A percentile compares a stretch with the other conserved stretches of the same genome.
phyloP scores from a whole-genome alignment of 2,888 invertebrate genomes.

The Malthinus flaveolus region DNA sequence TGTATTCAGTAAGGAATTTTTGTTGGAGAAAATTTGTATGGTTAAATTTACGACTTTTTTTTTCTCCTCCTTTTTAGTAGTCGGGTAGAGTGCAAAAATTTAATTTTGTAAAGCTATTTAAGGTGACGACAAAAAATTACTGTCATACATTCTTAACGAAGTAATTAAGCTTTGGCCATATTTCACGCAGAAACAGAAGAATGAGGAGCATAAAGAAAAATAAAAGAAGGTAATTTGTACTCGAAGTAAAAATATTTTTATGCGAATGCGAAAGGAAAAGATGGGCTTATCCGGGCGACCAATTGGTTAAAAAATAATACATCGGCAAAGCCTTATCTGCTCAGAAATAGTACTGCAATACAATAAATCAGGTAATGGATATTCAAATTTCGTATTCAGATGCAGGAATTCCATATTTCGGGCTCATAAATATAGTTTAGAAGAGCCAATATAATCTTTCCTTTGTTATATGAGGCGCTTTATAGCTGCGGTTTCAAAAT shows the following conservation, averaged over 20 bases:
- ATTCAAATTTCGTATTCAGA: slow-evolving; percentile 32
- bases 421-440: slow-evolving; percentile 28
- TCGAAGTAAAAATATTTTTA: slow-evolving; percentile 9
- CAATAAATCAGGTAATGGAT: slow-evolving; percentile 32
- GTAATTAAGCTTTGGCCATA: slow-evolving; percentile 27
- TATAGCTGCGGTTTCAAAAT: slow-evolving; percentile 25
- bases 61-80: not conserved
- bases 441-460: slow-evolving; percentile 33
- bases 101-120: slow-evolving; percentile 28
- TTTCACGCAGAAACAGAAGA: slow-evolving; percentile 16
- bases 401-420: slow-evolving; percentile 32
- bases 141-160: slow-evolving; percentile 29
- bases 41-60: slow-evolving; percentile 1
- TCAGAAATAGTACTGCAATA: slow-evolving; percentile 19
- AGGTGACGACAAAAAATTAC: slow-evolving; percentile 29
- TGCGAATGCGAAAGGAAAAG: slow-evolving; percentile 10
- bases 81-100: slow-evolving; percentile 18
- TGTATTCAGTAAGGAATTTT: not conserved
- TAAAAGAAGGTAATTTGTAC: slow-evolving; percentile 18
- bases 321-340: slow-evolving; percentile 21
- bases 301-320: slow-evolving; percentile 22
- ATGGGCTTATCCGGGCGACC: not conserved
- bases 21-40: not conserved
- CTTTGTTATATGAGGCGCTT: slow-evolving; percentile 30
- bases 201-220: slow-evolving; percentile 14